Evolutionary conservation across 2,113 vertebrate genomes (phyloP).

Genomic region (Aegithalos caudatus): DNA sequence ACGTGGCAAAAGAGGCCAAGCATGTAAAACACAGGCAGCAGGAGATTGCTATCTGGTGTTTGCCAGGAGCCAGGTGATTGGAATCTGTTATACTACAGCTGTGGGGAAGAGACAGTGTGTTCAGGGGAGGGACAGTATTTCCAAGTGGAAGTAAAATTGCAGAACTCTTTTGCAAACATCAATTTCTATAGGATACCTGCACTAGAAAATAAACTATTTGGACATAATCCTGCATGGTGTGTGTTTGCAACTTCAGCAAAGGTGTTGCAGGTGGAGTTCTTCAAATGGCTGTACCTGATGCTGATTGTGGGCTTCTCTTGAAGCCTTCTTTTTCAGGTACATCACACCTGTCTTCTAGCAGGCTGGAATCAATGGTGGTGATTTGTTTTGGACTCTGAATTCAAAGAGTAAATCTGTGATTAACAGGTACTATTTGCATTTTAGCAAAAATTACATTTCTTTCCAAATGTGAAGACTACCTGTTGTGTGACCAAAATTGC

Average conservation of each 20-base stretch:
- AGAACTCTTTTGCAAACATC: background rate
- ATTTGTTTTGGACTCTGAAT: background rate
- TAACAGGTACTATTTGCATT: background rate
- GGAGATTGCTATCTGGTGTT: constrained; percentile 13
- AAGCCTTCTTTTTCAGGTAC: background rate
- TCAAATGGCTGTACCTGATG: background rate
- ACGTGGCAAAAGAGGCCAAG: background rate
- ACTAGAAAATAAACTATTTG: background rate
- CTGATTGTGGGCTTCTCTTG: background rate
- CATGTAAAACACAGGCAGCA: background rate
- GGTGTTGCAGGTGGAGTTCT: background rate
- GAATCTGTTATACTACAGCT: background rate
- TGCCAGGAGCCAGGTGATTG: background rate
- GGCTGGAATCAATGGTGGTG: background rate
- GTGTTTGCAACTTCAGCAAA: background rate
- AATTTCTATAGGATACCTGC: background rate
- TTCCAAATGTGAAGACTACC: background rate
- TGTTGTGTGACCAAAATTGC: background rate
- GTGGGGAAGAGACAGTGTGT: background rate
- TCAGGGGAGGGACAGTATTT: background rate
- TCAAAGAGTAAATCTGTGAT: background rate
- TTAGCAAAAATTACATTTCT: background rate
- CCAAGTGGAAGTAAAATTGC: background rate
- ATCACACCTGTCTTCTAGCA: background rate
- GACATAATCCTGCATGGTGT: background rate